These are phyloP conservation scores for Rissa tridactyla DNA, from an alignment of 2,113 vertebrate species.

Conservation along the genomic window DNA sequence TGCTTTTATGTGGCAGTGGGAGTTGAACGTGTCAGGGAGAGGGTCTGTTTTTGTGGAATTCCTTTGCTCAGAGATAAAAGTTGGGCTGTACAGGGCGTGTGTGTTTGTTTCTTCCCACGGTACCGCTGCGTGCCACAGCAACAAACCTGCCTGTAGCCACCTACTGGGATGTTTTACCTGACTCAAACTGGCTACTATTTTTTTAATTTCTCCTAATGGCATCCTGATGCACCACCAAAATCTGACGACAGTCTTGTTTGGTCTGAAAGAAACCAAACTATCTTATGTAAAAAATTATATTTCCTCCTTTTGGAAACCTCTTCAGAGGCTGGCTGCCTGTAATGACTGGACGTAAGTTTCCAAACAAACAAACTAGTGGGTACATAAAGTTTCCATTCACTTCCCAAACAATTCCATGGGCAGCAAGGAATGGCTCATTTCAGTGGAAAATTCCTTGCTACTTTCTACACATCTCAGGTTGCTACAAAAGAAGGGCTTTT, in stretches of 20 bases:
- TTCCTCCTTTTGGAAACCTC: background rate
- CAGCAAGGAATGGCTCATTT: background rate
- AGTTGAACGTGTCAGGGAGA: background rate
- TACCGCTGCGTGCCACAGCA: background rate
- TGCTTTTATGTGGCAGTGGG: background rate
- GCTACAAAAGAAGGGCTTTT: background rate
- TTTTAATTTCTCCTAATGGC: background rate
- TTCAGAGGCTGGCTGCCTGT: background rate
- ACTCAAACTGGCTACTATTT: background rate
- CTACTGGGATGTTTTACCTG: background rate
- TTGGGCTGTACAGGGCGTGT: background rate
- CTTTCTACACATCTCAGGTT: background rate
- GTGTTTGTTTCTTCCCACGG: background rate
- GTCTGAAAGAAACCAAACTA: background rate
- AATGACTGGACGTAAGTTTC: background rate
- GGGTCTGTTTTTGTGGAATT: background rate
- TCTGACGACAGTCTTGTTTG: background rate
- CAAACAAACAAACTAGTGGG: background rate
- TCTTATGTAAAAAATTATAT: background rate
- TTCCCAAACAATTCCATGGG: background rate
- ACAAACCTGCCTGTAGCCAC: background rate
- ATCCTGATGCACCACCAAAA: background rate
- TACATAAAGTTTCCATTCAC: background rate
- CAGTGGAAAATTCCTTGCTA: background rate
- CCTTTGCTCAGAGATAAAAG: background rate